Evolutionary conservation across 1,140 invertebrate species (phyloP), one percentile per base, ranked within the genome.

Genomic region (Myzus persicae): DNA sequence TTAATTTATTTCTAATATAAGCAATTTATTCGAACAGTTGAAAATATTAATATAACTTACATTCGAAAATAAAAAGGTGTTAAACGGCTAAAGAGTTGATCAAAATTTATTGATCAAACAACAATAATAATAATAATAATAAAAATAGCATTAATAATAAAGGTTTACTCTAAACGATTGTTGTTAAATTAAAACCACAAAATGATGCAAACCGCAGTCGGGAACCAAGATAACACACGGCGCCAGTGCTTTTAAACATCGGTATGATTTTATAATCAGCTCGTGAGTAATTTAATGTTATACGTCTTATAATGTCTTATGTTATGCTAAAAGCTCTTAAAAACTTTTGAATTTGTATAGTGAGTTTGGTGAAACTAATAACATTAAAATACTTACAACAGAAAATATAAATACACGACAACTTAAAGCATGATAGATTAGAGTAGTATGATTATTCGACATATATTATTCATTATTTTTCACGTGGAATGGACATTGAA

Each of bases 271-370:
- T 48, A 88, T 38, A 54, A 90, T 90, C 88, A 40, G 88, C 48
- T 51, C 54, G 14, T 40, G 36, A 90, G 48, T 90, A 54, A 54
- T 59, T 54, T 90, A 54, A 90, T 40, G 88, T 31, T 67, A n/a
- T n/a, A 31, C 59, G 59, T 67, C 59, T n/a, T n/a, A 31, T 67
- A 67, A 67, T 67, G 59, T n/a, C 59, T 67, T 67, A 67, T 14
- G 31, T 36, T 46, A 40, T 44, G 4, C 88, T 90, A 90, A 90
- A 90, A 90, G 48, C 88, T 90, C 88, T 90, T 54, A 38, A 54
- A 90, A 90, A 54, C 88, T 48, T 90, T 26, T 14, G 40, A 1
- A 59, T 59, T 90, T 22, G 14, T 90, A 88, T 42, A 88, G 36
- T 24, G 42, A n/a, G 26, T 46, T 87, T 22, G 31, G n/a, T 48